These are phyloP conservation scores for Tetragonula clypearis DNA, from an alignment of 1,140 invertebrate species.

Conservation along the genomic window DNA sequence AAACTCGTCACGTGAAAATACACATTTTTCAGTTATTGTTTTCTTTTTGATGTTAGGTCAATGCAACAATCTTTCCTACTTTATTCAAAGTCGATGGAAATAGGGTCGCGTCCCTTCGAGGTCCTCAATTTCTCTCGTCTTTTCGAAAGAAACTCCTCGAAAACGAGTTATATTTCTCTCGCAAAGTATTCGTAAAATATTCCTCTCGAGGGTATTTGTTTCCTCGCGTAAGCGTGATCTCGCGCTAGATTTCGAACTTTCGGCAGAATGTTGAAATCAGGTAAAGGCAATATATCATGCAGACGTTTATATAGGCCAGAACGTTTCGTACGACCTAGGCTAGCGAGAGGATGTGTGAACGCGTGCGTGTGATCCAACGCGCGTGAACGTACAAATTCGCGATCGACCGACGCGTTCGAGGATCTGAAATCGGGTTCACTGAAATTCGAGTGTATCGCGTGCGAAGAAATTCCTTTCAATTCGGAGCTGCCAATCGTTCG, in stretches of 20 bases:
- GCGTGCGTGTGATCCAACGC: background rate
- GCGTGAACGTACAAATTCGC: background rate
- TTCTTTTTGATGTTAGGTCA: no score
- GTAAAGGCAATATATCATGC: slow-evolving; percentile 6
- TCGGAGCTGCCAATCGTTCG: no score
- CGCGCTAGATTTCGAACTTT: background rate
- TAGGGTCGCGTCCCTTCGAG: no score
- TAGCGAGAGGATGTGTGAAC: background rate
- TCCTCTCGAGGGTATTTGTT: background rate
- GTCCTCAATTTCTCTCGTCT: no score
- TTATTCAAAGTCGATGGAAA: no score
- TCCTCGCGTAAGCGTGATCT: background rate
- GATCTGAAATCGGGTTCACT: background rate
- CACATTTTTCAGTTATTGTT: no score
- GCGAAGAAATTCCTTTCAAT: background rate
- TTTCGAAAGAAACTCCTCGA: background rate
- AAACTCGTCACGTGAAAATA: no score
- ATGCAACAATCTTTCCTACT: no score
- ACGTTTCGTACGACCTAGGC: background rate
- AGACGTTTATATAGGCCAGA: background rate
- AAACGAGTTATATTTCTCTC: background rate
- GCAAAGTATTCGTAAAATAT: background rate
- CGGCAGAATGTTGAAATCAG: background rate
- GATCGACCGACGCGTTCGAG: background rate
- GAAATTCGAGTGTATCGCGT: no score